Base-by-base conservation (phyloP, 2,113 vertebrate genomes). In the Elanoides forficatus region DNA sequence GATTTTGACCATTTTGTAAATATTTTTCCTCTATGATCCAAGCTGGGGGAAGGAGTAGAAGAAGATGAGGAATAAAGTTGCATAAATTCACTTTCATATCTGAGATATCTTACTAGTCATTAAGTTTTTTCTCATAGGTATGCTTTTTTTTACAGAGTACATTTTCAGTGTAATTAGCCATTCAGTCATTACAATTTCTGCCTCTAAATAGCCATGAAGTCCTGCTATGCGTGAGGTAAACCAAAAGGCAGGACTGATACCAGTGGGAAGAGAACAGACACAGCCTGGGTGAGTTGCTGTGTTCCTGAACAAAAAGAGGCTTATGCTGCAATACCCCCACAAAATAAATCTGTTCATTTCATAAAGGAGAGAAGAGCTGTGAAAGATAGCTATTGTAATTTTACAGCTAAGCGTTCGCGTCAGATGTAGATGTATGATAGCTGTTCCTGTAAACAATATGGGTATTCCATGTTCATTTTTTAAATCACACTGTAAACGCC, bases 121-220 rank as follows among this genome's bases (percentile, higher is more conserved):
- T 86, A 95, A 38, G 20, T 62, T 15, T 88, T 30, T 73, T 96
- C n/a, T 55, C 9, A 29, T 9, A 38, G 5, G 36, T 34, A 36
- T 59, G 43, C 5, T 53, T 94, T 80, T 80, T 16, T 10, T 75
- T 26, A 7, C 12, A 27, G n/a, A 15, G 14, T 72, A 29, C 4
- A 50, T 81, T 86, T 96, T 93, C 66, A 72, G 15, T 59, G 60
- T 48, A 50, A 87, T 63, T 38, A 81, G 23, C 62, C 68, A 23
- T 63, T 86, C 38, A 43, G 4, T 9, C 65, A 36, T 27, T 89
- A 25, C 27, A 78, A 58, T 17, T 86, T 89, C 95, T 92, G 83
- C 53, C 78, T 95, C 67, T 91, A 95, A 94, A 92, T 59, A 96
- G 36, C 68, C 75, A 81, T 20, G 42, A 93, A 91, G 27, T 70